These are phyloP conservation scores for Goniozus legneri DNA, from an alignment of 1,140 invertebrate species.

Conservation along the genomic window DNA sequence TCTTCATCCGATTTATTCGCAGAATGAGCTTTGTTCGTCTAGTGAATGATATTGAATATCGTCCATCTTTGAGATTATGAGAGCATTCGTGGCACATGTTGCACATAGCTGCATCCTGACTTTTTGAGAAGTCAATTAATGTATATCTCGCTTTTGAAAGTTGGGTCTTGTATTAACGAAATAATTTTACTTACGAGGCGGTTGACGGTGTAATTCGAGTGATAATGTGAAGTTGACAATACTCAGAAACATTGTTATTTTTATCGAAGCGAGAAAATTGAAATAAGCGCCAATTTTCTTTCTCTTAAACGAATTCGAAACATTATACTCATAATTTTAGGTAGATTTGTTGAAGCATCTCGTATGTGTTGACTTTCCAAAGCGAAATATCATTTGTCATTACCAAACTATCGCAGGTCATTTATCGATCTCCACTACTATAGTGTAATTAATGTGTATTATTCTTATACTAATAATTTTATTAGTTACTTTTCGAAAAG, in stretches of 20 bases:
- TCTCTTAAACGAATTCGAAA: too few species aligned
- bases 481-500: constrained; percentile 39
- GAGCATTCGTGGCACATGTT: constrained; percentile 17
- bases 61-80: constrained; percentile 17
- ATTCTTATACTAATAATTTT: constrained; percentile 45
- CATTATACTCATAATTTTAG: too few species aligned
- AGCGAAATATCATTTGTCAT: constrained; percentile 28
- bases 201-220: too few species aligned
- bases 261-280: too few species aligned
- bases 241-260: background rate
- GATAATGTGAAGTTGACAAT: background rate
- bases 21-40: too few species aligned
- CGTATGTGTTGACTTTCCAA: constrained; percentile 15
- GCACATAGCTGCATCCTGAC: constrained; percentile 13
- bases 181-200: too few species aligned
- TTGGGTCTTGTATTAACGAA: background rate
- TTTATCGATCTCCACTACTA: constrained; percentile 49
- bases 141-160: constrained; percentile 24
- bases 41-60: background rate
- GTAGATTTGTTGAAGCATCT: too few species aligned
- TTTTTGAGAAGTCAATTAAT: constrained; percentile 17
- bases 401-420: constrained; percentile 48
- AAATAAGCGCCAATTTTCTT: too few species aligned
- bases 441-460: constrained; percentile 41
- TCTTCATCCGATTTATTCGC: too few species aligned